Evolutionary conservation across 1,140 invertebrate genomes (phyloP).

Genomic region (Mya arenaria): DNA sequence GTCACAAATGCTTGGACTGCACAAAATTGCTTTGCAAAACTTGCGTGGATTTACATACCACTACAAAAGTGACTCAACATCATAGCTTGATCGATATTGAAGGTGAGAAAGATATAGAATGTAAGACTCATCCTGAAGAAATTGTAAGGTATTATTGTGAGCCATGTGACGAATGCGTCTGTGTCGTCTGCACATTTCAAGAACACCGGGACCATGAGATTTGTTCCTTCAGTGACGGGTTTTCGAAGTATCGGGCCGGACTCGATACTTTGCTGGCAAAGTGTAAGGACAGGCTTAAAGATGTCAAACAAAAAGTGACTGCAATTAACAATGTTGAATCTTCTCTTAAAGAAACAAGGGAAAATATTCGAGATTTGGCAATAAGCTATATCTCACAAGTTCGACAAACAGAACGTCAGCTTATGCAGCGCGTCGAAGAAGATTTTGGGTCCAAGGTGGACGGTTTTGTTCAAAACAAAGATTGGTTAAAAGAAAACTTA

Average conservation of each 20-base stretch:
- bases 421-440: slow-evolving; percentile 74
- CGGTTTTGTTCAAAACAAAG: slow-evolving; percentile 73
- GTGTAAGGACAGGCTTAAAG: slow-evolving; percentile 67
- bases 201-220: slow-evolving; percentile 80
- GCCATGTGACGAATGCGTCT: slow-evolving; percentile 79
- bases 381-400: slow-evolving; percentile 76
- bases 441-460: slow-evolving; percentile 74
- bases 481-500: slow-evolving; percentile 75
- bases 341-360: slow-evolving; percentile 72
- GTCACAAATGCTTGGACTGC: slow-evolving; percentile 80
- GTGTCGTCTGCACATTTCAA: slow-evolving; percentile 80
- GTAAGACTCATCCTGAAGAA: slow-evolving; percentile 79
- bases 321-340: slow-evolving; percentile 76
- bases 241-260: slow-evolving; percentile 71
- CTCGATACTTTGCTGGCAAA: slow-evolving; percentile 71
- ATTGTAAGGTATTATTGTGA: slow-evolving; percentile 80
- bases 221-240: slow-evolving; percentile 78
- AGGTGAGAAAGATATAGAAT: slow-evolving; percentile 80
- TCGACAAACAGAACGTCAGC: slow-evolving; percentile 72
- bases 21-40: slow-evolving; percentile 78
- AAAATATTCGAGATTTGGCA: slow-evolving; percentile 77
- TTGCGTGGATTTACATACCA: slow-evolving; percentile 78
- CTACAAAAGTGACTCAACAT: slow-evolving; percentile 79
- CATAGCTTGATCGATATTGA: slow-evolving; percentile 80
- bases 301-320: slow-evolving; percentile 67